Conservation (phyloP, 2,113 vertebrate species). For the Pseudopipra pipra region DNA sequence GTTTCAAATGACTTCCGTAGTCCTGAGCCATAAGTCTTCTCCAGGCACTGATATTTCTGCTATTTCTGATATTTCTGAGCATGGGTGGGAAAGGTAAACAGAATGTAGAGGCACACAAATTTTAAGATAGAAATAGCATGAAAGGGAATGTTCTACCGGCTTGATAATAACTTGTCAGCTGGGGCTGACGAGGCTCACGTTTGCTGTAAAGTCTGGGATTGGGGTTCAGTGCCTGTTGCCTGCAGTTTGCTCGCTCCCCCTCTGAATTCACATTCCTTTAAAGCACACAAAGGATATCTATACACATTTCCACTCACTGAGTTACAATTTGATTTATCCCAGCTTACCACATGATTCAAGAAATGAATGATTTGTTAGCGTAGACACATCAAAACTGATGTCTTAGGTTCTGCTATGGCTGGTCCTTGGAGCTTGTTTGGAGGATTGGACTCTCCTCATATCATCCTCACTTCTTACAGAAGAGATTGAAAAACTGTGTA, state of each 20-base stretch:
- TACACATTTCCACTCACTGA: background rate
- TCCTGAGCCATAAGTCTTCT: background rate
- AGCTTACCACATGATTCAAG: background rate
- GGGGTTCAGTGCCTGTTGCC: background rate
- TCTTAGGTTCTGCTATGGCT: background rate
- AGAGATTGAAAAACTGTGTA: background rate
- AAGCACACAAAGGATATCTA: background rate
- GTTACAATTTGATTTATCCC: background rate
- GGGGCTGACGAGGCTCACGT: accelerated
- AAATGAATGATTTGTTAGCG: background rate
- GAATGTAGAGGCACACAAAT: background rate
- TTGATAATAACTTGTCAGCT: background rate
- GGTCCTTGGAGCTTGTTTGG: background rate
- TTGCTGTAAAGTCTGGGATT: background rate
- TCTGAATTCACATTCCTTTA: background rate
- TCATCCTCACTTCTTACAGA: background rate
- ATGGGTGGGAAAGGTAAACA: background rate
- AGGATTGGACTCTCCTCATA: background rate
- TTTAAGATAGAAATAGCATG: background rate
- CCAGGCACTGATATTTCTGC: background rate
- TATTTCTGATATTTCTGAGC: background rate
- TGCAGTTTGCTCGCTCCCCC: background rate
- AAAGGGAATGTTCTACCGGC: background rate
- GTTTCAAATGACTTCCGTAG: background rate
- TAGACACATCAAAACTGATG: background rate